Base-by-base conservation (phyloP, 1,140 invertebrate genomes). In the Ylistrum balloti region DNA sequence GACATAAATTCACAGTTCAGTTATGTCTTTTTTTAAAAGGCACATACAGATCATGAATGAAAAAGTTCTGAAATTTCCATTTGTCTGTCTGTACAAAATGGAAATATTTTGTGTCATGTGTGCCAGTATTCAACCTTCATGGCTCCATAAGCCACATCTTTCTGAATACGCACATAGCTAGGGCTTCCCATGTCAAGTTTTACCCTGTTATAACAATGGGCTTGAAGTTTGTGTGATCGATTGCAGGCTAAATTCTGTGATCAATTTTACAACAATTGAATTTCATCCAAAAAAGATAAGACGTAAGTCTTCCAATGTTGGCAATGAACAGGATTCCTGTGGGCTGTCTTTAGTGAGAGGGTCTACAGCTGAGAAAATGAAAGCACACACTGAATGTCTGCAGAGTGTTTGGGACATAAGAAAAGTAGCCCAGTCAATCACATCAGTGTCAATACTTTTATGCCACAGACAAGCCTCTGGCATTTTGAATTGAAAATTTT, bases 221-320 rank as follows among this genome's bases (percentile, higher is more conserved):
- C 13, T 74, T 74, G 22, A 74, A 28, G 56, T 74, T 74, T n/a
- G 56, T 74, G 56, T 74, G 56, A 74, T 74, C n/a, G 56, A 74
- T 74, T 28, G 56, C 56, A 74, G 22, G 56, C 56, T 9, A 74
- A 74, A 74, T 74, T 28, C 56, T 74, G 5, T 74, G 56, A 74
- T 74, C 56, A 74, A 74, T 74, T 74, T 74, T 74, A 74, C 56
- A 74, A 74, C 56, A 74, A 74, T 74, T 74, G 56, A 28, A 74
- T 74, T 74, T 74, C 56, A 74, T 74, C 56, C 56, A 74, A 74
- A 74, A 74, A 74, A 74, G 56, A 74, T 74, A 74, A 74, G 56
- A 74, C 20, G 10, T 74, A 74, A 74, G 56, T 28, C 56, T 74
- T 74, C 9, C n/a, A 28, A 74, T 74, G 56, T 74, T 74, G 56